Evolutionary conservation across 2,888 invertebrate genomes (phyloP).

Genomic region (Melipona bicolor): DNA sequence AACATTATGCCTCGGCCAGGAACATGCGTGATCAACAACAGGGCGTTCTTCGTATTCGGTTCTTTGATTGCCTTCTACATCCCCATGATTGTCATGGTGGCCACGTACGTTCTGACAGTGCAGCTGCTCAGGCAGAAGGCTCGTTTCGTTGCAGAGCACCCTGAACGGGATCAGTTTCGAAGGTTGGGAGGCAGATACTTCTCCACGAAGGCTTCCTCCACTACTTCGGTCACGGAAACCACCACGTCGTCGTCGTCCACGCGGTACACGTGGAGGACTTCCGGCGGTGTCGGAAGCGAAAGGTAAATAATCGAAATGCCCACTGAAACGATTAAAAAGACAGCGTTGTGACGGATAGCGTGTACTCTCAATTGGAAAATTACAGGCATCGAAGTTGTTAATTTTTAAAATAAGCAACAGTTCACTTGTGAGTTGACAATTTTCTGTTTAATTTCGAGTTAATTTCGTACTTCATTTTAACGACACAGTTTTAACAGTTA

Average conservation of each 20-base stretch:
- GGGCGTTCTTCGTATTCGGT: constrained; percentile 95
- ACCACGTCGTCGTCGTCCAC: constrained; percentile 56
- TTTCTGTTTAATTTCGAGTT: no score
- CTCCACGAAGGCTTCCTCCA: constrained; percentile 71
- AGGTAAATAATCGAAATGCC: constrained; percentile 63
- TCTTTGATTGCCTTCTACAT: constrained; percentile 97
- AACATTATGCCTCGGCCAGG: constrained; percentile 93
- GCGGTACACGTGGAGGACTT: constrained; percentile 81
- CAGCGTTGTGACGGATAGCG: background rate
- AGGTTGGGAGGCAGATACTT: constrained; percentile 84
- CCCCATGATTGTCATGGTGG: constrained; percentile 97
- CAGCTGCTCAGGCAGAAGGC: constrained; percentile 93
- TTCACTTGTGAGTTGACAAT: no score
- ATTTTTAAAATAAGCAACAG: no score
- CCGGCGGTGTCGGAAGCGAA: constrained; percentile 82
- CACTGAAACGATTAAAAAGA: background rate
- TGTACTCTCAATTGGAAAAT: no score
- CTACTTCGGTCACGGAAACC: constrained; percentile 57
- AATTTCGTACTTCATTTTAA: no score
- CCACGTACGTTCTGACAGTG: constrained; percentile 95
- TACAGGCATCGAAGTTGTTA: no score
- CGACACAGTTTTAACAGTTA: no score
- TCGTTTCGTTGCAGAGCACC: constrained; percentile 88
- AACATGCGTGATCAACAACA: constrained; percentile 93
- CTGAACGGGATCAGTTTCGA: constrained; percentile 87